Percentiles rank a stretch among this genome's conserved stretches.
Evolutionary conservation across 2,797 vertebrate species (phyloP).

Genomic region (Lagorchestes hirsutus): DNA sequence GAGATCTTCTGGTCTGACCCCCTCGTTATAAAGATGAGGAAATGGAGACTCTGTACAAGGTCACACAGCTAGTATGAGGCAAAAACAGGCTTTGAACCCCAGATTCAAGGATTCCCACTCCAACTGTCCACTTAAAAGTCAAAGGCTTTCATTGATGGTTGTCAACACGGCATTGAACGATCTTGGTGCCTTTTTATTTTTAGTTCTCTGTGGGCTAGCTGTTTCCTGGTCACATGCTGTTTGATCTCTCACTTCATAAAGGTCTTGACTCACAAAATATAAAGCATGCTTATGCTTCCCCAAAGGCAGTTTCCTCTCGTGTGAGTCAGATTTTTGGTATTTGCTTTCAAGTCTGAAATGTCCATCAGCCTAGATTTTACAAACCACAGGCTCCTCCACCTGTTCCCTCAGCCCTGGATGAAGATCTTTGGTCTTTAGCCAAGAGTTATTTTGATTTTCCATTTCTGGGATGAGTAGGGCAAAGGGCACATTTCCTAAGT

Average conservation of each 20-base stretch:
- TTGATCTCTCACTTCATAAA: slow-evolving; percentile 64
- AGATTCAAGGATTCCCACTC: neutral
- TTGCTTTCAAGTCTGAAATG: slow-evolving; percentile 12
- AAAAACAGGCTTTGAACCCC: neutral
- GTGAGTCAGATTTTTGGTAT: neutral
- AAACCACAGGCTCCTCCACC: neutral
- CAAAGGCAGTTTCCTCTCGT: slow-evolving; percentile 16
- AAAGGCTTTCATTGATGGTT: neutral
- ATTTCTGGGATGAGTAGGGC: neutral
- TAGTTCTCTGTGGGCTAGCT: slow-evolving; percentile 71
- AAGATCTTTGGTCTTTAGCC: neutral
- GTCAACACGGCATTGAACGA: slow-evolving; percentile 18
- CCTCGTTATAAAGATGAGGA: neutral
- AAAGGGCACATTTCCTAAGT: neutral
- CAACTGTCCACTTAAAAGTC: neutral
- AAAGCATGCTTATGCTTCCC: slow-evolving; percentile 2
- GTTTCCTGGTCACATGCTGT: slow-evolving; percentile 63
- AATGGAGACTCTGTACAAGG: neutral
- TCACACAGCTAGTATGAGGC: neutral
- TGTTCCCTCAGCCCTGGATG: neutral
- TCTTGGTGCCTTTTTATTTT: slow-evolving; percentile 70
- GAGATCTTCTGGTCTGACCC: neutral
- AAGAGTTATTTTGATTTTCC: neutral
- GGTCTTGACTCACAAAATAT: slow-evolving; percentile 11
- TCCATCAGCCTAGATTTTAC: neutral